Evolutionary conservation across 2,797 vertebrate genomes (phyloP), one percentile per base, ranked within the genome.

Genomic region (Kryptolebias ocellatus): DNA sequence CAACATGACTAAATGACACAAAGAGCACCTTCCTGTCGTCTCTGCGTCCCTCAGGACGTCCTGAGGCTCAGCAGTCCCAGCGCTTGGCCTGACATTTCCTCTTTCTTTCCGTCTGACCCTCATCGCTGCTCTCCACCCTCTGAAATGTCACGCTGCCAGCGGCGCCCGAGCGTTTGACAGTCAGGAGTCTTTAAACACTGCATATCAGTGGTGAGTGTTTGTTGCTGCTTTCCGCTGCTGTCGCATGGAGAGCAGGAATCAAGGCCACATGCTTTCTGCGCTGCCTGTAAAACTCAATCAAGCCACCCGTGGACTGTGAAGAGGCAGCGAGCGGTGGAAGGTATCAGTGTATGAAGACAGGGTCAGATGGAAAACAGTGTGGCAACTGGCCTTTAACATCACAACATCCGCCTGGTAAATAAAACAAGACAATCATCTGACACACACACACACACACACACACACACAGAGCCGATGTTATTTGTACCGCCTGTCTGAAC

Each of bases 401-500:
- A 76, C 58, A 68, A 76, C 77, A 61, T 77, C 74, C 63, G 67
- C 28, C 17, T n/a, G 5, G 71, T 80, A 82, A 85, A 88, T 80
- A 86, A 78, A 85, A 65, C 83, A 58, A 76, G 79, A 84, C 76
- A 81, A 78, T 69, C 76, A 72, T 87, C 85, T 84, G 83, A 72
- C 81, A 78, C 5, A 18, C 9, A 72, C 73, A 80, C 72, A 64
- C 50, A 56, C 72, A 51, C 14, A 53, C 63, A 60, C 49, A 28
- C 3, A 28, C 27, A 27, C 27, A 70, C 34, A 12, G 20, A 24
- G 20, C 56, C 42, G 73, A 12, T 60, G 74, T 74, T 92, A 85
- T 91, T 92, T 90, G 87, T 86, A 90, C 56, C 73, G 60, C 73
- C 84, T 86, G 86, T 83, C 90, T 90, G 88, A 91, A 81, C 88